A percentile compares a stretch with the other conserved stretches of the same genome.
phyloP scores from a whole-genome alignment of 1,140 invertebrate species.

The Caenorhabditis briggsae region DNA sequence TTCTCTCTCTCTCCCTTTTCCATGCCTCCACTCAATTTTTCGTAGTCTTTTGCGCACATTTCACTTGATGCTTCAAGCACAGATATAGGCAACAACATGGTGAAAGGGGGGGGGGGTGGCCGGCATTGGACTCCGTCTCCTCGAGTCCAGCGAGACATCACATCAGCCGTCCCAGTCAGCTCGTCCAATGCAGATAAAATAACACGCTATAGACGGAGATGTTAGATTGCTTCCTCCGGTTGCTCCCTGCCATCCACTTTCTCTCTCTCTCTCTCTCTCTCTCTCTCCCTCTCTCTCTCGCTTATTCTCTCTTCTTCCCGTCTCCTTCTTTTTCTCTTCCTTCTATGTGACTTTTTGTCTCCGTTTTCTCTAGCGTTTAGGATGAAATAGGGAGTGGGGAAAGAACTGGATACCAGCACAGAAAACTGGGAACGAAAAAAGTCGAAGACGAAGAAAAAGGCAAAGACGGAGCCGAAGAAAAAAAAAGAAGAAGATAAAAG shows the following conservation, averaged over 20 bases:
- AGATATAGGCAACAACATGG: constrained; percentile 33
- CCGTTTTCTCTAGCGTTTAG: constrained; percentile 44
- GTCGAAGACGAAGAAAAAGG: too few species aligned
- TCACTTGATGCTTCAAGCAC: constrained; percentile 18
- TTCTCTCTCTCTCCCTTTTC: not conserved
- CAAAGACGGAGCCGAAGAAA: too few species aligned
- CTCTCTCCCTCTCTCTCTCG: not conserved
- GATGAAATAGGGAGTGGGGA: constrained; percentile 2
- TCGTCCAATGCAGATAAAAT: not conserved
- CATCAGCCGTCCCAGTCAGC: not conserved
- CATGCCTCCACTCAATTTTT: too few species aligned
- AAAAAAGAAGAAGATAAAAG: too few species aligned
- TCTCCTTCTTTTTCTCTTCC: too few species aligned
- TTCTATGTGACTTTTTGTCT: constrained; percentile 30
- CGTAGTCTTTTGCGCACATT: not conserved
- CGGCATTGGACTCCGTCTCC: not conserved
- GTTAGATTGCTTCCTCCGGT: not conserved
- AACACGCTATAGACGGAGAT: not conserved
- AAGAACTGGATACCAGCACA: not conserved
- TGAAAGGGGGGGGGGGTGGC: too few species aligned
- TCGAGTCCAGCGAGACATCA: not conserved
- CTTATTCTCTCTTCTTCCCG: too few species aligned
- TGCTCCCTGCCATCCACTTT: not conserved
- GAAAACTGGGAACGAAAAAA: too few species aligned
- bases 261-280: not conserved